Conservation (phyloP, 1,140 invertebrate genomes). For the Diachasmimorpha longicaudata region DNA sequence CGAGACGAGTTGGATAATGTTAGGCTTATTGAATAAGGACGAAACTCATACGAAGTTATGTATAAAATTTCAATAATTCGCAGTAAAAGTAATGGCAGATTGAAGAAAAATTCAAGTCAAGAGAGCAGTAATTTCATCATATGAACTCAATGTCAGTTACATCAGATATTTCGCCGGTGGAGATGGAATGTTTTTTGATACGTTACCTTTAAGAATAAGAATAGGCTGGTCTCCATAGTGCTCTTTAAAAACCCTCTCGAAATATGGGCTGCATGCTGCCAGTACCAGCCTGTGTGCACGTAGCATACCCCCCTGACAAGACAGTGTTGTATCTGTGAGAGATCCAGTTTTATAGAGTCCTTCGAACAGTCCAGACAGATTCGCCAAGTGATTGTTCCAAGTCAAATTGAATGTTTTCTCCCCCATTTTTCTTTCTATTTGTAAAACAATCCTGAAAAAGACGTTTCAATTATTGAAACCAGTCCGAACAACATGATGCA, state of each 20-base stretch:
- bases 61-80: no score
- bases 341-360: conserved; percentile 72
- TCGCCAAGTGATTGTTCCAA: conserved; percentile 78
- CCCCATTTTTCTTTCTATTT: conserved; percentile 49
- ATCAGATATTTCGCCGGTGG: no score
- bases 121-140: no score
- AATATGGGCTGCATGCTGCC: conserved; percentile 78
- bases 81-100: no score
- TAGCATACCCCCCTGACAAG: conserved; percentile 70
- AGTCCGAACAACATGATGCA: not conserved
- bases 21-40: no score
- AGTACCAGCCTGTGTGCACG: conserved; percentile 75
- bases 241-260: conserved; percentile 70
- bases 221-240: conserved; percentile 78
- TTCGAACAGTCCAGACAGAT: conserved; percentile 74
- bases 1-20: no score
- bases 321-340: conserved; percentile 71
- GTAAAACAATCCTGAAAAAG: not conserved
- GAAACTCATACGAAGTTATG: no score
- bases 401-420: conserved; percentile 75
- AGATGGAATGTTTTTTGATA: not conserved
- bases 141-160: no score
- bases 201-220: conserved; percentile 70
- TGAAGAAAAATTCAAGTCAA: no score
- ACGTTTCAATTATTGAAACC: not conserved